Evolutionary conservation across 2,888 invertebrate species (phyloP), one percentile per base, ranked within the genome.

Genomic region (Sthenelais limicola): DNA sequence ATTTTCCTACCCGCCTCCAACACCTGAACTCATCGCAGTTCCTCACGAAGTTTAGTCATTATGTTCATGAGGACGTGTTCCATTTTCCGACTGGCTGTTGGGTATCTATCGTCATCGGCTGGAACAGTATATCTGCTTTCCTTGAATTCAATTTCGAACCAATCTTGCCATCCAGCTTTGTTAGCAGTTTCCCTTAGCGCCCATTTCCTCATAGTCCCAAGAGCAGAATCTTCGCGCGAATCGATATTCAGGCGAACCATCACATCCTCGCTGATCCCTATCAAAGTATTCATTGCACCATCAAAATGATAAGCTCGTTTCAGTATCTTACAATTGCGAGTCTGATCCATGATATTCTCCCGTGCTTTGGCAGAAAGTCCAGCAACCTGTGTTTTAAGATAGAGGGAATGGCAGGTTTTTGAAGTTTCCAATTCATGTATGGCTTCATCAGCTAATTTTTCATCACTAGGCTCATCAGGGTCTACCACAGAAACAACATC

Each of bases 91-190:
- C 62, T 62, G 3, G 62, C 62, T 3, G 62, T 62, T 4, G 62
- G 62, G 26, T 38, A 62, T 62, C 62, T 62, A 24, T 62, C 62
- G 24, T 62, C 62, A 21, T 62, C 62, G 26, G 62, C 62, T 62
- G 62, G 24, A 3, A 62, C 62, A 26, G 62, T 62, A 24, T 62
- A 62, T 3, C 62, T 35, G 28, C 24, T 62, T 38, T 62, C 62
- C 38, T 38, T 21, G 18, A 62, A 24, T 18, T 62, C 62, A 5
- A 35, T 43, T 43, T 62, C 62, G 43, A 26, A 62, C 62, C 62
- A 62, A 15, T 62, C 62, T 62, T 62, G 62, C 62, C 62, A 62
- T 38, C 62, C 62, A n/a, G 62, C 43, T 38, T 62, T 62, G 43
- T 62, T 62, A 24, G 62, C 35, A 1, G 62, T 62, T 24, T 62